A percentile compares a stretch with the other conserved stretches of the same genome.
phyloP scores from a whole-genome alignment of 2,888 invertebrate species.

The Epistrophe grossulariae region DNA sequence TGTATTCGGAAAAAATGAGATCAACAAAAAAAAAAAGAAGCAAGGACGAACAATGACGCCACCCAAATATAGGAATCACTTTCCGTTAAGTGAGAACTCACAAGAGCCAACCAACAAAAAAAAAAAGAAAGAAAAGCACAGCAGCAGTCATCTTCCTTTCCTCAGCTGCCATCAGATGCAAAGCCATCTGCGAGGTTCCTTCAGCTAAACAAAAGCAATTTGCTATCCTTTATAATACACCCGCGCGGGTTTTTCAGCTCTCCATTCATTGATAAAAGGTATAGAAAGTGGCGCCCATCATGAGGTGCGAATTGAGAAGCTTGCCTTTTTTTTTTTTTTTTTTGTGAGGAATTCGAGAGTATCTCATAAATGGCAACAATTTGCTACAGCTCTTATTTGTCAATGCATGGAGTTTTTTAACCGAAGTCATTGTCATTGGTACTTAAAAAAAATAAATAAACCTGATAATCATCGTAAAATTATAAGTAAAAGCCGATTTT shows the following conservation, averaged over 20 bases:
- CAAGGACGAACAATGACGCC: constrained; percentile 60
- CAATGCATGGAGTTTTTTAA: neutral
- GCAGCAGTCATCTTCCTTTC: constrained; percentile 45
- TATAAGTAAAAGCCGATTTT: constrained; percentile 2
- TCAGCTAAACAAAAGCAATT: constrained; percentile 47
- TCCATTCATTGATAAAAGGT: constrained; percentile 12
- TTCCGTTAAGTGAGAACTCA: constrained; percentile 65
- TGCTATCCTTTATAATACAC: constrained; percentile 11
- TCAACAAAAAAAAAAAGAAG: constrained; percentile 34
- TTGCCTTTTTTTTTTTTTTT: constrained; percentile 25
- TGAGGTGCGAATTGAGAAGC: constrained; percentile 67
- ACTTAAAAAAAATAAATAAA: neutral
- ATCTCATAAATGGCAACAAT: constrained; percentile 58
- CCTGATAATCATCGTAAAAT: neutral
- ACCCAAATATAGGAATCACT: constrained; percentile 70
- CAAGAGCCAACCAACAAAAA: constrained; percentile 39
- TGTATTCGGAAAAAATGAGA: neutral
- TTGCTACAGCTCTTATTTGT: constrained; percentile 26
- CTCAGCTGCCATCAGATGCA: constrained; percentile 23
- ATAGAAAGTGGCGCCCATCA: constrained; percentile 29
- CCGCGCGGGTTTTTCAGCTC: constrained; percentile 41
- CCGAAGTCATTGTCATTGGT: neutral
- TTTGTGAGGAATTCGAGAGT: constrained; percentile 30
- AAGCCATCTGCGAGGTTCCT: constrained; percentile 20
- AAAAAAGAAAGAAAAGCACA: constrained; percentile 26